Evolutionary conservation across 53 echinoderm and acorn worm genomes (phyloP), one percentile per base, ranked within the genome.

Genomic region (Paracentrotus lividus): DNA sequence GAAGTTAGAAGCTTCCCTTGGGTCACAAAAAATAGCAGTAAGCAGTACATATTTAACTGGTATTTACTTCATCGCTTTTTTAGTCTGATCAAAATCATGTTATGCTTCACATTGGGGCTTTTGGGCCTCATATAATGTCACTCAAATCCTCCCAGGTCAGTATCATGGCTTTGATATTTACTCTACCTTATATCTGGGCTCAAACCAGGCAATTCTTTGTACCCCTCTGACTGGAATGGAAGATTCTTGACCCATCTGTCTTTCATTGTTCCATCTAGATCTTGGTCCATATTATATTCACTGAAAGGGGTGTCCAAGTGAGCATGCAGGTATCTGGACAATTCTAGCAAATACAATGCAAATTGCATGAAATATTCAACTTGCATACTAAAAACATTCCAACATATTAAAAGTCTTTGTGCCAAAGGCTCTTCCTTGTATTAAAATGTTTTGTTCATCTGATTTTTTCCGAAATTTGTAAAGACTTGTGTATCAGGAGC

Each of bases 241-340:
- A 96, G 94, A 90, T 85, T 92, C 94, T 96, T 97, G 21, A 96
- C 96, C 99, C 99, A 99, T 58, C 96, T 77, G 76, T 96, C 97
- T 90, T 96, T 99, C 93, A 99, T 90, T 20, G 61, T 77, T 44
- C 95, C 94, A 84, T 95, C 93, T 20, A 99, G 66, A 66, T 99
- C 97, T 33, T 86, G 43, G 53, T 96, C 97, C 68, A 95, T 95
- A 95, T 49, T 97, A 84, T 93, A 94, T 23, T 97, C 99, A 96
- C 38, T 55, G 24, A 96, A 38, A 40, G 97, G 97, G 12, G 88
- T 94, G 93, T 99, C 99, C 59, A 97, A 93, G 31, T 68, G 96
- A 26, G 96, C 91, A 88, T 99, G 99, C 38, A 99, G 94, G 90
- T 99, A 99, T 57, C 99, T 95, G 49, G 96, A 99, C 44, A 95